Evolutionary conservation across 2,113 vertebrate species (phyloP).

Genomic region (Nycticryphes semicollaris): DNA sequence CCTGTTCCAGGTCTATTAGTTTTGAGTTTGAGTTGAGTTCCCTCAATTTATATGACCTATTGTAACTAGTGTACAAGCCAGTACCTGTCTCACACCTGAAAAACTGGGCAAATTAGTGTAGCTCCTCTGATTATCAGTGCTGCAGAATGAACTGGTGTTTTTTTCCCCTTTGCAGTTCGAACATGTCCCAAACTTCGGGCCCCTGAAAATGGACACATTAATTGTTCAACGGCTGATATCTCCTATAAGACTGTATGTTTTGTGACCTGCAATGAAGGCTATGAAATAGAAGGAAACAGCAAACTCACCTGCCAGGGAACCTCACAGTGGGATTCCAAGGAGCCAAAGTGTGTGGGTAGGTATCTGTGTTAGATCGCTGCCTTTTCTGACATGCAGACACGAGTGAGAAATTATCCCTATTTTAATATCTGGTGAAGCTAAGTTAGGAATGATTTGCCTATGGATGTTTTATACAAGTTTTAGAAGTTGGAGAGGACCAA

Average conservation of each 20-base stretch:
- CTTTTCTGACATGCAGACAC: not conserved
- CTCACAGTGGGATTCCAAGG: constrained; percentile 88
- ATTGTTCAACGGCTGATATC: constrained; percentile 79
- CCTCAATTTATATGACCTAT: not conserved
- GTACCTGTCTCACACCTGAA: not conserved
- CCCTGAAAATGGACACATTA: constrained; percentile 82
- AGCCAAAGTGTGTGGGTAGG: constrained; percentile 93
- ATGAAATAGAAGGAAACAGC: constrained; percentile 83
- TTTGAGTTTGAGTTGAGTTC: not conserved
- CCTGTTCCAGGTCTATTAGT: not conserved
- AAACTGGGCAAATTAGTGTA: not conserved
- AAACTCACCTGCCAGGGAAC: constrained; percentile 86
- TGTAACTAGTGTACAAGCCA: not conserved
- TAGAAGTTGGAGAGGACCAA: not conserved
- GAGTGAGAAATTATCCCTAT: not conserved
- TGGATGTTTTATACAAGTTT: not conserved
- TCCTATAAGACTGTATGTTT: constrained; percentile 82
- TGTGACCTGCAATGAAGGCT: constrained; percentile 86
- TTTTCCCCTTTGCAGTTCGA: constrained; percentile 76
- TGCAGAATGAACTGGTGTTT: not conserved
- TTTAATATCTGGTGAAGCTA: not conserved
- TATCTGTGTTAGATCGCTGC: not conserved
- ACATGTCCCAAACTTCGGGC: constrained; percentile 82
- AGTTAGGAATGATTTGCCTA: not conserved
- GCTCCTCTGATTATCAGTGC: not conserved